Base-by-base conservation (phyloP, 2,797 vertebrate genomes). In the Peromyscus attwateri region DNA sequence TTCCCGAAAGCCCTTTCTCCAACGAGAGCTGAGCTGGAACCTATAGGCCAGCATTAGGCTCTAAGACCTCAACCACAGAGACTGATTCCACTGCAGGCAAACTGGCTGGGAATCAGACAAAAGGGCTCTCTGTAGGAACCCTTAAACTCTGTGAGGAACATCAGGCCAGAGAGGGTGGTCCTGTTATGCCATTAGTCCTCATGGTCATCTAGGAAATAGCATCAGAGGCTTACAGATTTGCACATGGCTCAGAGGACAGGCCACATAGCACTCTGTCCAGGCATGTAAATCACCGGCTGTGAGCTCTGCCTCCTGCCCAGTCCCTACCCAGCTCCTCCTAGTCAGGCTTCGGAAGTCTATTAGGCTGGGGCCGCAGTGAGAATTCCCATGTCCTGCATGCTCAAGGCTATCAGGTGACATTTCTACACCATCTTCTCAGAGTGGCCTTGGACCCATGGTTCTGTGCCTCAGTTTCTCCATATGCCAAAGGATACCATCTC, bases 121-220 rank as follows among this genome's bases (percentile, higher is more conserved):
- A 70, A 31, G 14, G 49, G 37, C 10, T 52, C 10, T 60, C 60
- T 6, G 34, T 80, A 75, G 19, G 29, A 43, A 13, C n/a, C 29
- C n/a, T 75, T n/a, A 27, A 2, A 40, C 19, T 49, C 23, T 0
- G 37, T 21, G 25, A 85, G 57, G 77, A 55, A 1, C 6, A 2
- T 73, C 11, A 27, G 37, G 43, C 40, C 5, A 1, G 34, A 82
- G 40, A 31, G 37, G 21, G 6, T 29, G 13, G 3, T 2, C 12
- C 46, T 25, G 19, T 11, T 1, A 11, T 5, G 29, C 19, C 11
- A 2, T n/a, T 49, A 21, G 11, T 14, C 62, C 62, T 49, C n/a
- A 29, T 1, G 1, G 0, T 46, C 6, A 13, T 3, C 4, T 0
- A 16, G 8, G 19, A 91, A 46, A 27, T 7, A 0, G 5, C 34